Evolutionary conservation across 2,797 vertebrate species (phyloP), one percentile per base, ranked within the genome.

Genomic region (Falco concolor): DNA sequence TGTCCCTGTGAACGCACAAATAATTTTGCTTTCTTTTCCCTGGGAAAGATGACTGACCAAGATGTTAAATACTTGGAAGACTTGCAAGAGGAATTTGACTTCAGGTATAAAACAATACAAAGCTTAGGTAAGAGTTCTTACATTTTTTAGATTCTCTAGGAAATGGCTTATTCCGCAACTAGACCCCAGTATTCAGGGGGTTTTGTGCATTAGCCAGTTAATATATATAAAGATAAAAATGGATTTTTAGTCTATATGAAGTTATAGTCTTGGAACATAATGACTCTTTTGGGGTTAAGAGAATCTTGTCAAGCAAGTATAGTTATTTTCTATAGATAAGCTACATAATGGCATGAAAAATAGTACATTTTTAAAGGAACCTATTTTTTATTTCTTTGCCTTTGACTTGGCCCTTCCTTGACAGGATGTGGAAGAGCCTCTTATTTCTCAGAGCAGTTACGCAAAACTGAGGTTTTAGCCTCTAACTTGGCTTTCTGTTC

Each of bases 51-150:
- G 98, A 98, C 99, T 96, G 99, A 99, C 95, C 99, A 99, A 97
- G 98, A 98, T 61, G 98, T 99, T 84, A 99, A 99, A 96, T 99
- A 98, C 97, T 98, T 99, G 83, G 99, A 99, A 97, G 99, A 99
- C 97, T 97, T 99, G 97, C 99, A 99, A 96, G 99, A 99, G 30
- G 99, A 99, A 95, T 99, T 99, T 97, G 99, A 99, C 97, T 99
- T 99, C 98, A 98, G 99, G 73, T 99, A 99, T 95, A 99, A 99
- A 98, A 99, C 99, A 52, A 98, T 99, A 45, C 99, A 99, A 95
- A 99, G 98, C 79, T 98, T 99, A 97, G 99, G 99, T 99, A 98
- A 98, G 98, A 88, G 60, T 17, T 91, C 85, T 68, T 77, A 20
- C 44, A 54, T 12, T 50, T 45, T 90, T 64, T 59, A 75, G 47